Base-by-base conservation (phyloP, 1,140 invertebrate genomes). In the Cheumatopsyche charites region DNA sequence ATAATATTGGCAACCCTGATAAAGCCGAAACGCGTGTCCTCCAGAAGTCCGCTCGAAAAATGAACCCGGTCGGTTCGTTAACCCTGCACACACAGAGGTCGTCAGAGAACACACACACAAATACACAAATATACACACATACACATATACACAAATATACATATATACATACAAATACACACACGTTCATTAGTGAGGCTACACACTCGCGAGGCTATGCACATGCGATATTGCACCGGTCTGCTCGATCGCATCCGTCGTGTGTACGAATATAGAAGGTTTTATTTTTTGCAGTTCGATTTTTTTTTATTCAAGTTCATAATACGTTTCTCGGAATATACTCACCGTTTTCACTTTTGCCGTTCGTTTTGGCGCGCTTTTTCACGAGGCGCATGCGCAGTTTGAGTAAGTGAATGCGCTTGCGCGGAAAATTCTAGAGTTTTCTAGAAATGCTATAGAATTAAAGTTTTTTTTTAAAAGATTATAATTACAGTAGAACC, bases 41-140 rank as follows among this genome's bases (percentile, higher is more conserved):
- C 70, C 73, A 75, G 67, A 68, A 75, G 73, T 72, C 73, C 73
- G 66, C 70, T 75, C 70, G 71, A 75, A 75, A 75, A 75, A 72
- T 75, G 73, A 75, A 75, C 73, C 70, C 73, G 61, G 11, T 61
- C 67, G 70, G 73, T 75, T 75, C 73, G 68, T 75, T 70, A 75
- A 74, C 73, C 73, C 66, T 36, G 29, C 29, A 36, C 29, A 36
- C 41, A 55, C 67, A 75, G 70, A 75, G 73, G 73, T 75, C 73
- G 68, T 58, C 43, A 49, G n/a, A 15, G 47, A 21, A 36, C 67
- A 67, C 67, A 41, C 70, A 72, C 70, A 68, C 63, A 47, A 7
- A 42, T 26, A 25, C 47, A 52, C 15, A 29, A 58, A 45, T 25
- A 55, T 17, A 21, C 13, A 21, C 26, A 41, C 19, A 13, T 43